A percentile compares a stretch with the other conserved stretches of the same genome.
Evolutionary conservation across 2,888 invertebrate species (phyloP).

Genomic region (Polyommatus iphigenia): DNA sequence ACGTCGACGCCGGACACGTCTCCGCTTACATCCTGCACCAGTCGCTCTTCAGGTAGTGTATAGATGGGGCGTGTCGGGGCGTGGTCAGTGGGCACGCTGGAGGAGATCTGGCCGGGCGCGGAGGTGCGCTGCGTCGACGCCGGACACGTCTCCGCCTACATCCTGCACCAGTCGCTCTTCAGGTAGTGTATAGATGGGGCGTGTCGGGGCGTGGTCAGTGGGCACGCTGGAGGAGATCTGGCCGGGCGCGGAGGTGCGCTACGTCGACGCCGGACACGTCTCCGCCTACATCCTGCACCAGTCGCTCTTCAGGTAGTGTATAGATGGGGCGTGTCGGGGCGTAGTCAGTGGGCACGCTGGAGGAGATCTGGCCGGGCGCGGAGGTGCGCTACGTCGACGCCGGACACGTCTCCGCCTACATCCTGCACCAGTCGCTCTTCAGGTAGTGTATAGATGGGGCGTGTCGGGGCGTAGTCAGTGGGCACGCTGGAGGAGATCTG

Average conservation of each 20-base stretch:
- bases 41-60: conserved; percentile 88
- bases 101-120: conserved; percentile 95
- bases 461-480: conserved; percentile 56
- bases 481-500: conserved; percentile 92
- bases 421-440: conserved; percentile 92
- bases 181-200: conserved; percentile 78
- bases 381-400: conserved; percentile 93
- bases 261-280: conserved; percentile 94
- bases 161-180: conserved; percentile 92
- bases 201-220: conserved; percentile 56
- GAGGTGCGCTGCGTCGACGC: conserved; percentile 93
- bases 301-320: conserved; percentile 88
- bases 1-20: conserved; percentile 94
- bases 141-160: conserved; percentile 94
- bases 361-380: conserved; percentile 95
- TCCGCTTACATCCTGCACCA: conserved; percentile 93
- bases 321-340: too few relatives aligned
- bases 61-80: too few relatives aligned
- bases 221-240: conserved; percentile 92
- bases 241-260: conserved; percentile 94
- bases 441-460: conserved; percentile 78
- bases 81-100: conserved; percentile 83
- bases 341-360: conserved; percentile 83
- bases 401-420: conserved; percentile 94
- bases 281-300: conserved; percentile 93